Percentiles rank a stretch among this genome's conserved stretches.
Conservation (phyloP, 2,113 vertebrate genomes). For the Antidorcas marsupialis region DNA sequence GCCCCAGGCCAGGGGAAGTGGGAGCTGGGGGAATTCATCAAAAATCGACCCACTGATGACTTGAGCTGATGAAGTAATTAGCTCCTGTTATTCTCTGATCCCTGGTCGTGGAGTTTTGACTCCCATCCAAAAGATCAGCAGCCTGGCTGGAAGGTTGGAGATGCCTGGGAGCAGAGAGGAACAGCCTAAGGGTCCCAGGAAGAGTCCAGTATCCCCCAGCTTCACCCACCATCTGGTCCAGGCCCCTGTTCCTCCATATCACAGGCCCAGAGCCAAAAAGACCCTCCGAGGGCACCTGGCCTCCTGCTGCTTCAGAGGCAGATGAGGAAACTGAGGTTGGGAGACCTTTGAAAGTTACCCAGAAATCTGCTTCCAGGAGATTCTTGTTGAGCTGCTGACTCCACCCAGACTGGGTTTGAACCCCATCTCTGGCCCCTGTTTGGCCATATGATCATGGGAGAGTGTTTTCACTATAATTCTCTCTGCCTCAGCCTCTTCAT, state of each 20-base stretch:
- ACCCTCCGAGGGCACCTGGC: not conserved
- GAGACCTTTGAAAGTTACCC: not conserved
- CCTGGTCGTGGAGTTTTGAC: slow-evolving; percentile 18
- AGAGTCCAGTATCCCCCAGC: not conserved
- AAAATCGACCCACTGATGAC: slow-evolving; percentile 64
- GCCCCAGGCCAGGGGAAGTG: slow-evolving; percentile 61
- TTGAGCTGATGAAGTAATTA: slow-evolving; percentile 76
- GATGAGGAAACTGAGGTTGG: not conserved
- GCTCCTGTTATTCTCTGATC: slow-evolving; percentile 51
- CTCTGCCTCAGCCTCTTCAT: not conserved
- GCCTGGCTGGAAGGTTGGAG: not conserved
- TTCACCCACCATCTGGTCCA: not conserved
- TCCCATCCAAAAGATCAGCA: slow-evolving; percentile 17
- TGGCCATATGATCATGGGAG: fast-evolving
- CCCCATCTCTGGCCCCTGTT: not conserved
- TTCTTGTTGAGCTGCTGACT: not conserved
- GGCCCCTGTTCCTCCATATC: fast-evolving
- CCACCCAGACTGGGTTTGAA: not conserved
- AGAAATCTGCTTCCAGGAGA: not conserved
- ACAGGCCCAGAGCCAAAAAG: not conserved
- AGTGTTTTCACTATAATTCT: not conserved
- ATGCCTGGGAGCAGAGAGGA: not conserved
- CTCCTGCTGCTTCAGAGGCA: not conserved
- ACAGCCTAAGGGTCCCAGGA: not conserved
- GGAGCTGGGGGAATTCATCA: slow-evolving; percentile 64